Conservation (phyloP, 2,113 vertebrate species). For the Chaetodon trifascialis region DNA sequence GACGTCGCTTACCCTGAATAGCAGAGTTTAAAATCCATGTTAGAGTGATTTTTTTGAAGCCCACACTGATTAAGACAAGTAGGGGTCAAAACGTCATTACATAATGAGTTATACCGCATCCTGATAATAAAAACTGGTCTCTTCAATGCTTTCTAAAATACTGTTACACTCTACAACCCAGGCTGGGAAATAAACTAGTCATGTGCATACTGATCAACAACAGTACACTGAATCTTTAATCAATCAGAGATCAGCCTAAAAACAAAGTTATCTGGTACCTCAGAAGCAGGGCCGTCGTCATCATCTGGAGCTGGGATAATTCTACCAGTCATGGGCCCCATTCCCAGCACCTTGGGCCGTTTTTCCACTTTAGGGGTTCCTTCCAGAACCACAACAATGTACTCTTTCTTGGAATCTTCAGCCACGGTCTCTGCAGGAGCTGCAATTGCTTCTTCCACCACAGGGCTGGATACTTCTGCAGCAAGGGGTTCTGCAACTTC, state of each 20-base stretch:
- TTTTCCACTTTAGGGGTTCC: conserved; percentile 76
- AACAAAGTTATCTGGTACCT: conserved; percentile 64
- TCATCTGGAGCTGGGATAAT: conserved; percentile 76
- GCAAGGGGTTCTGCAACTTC: conserved; percentile 1
- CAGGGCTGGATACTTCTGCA: neutral
- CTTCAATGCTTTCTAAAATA: neutral
- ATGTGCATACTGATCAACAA: neutral
- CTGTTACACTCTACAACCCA: neutral
- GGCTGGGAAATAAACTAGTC: neutral
- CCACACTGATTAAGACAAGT: neutral
- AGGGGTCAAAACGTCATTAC: neutral
- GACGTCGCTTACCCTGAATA: conserved; percentile 70
- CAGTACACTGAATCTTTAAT: neutral
- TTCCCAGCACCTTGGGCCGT: conserved; percentile 77
- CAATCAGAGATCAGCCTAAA: neutral
- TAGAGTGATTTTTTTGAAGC: conserved; percentile 11
- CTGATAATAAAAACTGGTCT: neutral
- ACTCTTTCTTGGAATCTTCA: conserved; percentile 69
- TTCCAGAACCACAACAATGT: conserved; percentile 81
- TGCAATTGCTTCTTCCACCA: conserved; percentile 1
- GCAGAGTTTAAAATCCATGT: conserved; percentile 44
- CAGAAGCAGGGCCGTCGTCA: conserved; percentile 49
- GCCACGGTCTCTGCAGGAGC: neutral
- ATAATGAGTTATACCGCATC: neutral
- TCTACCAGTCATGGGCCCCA: conserved; percentile 73